Evolutionary conservation across 2,888 invertebrate species (phyloP), one percentile per base, ranked within the genome.

Genomic region (Oscheius sp.): DNA sequence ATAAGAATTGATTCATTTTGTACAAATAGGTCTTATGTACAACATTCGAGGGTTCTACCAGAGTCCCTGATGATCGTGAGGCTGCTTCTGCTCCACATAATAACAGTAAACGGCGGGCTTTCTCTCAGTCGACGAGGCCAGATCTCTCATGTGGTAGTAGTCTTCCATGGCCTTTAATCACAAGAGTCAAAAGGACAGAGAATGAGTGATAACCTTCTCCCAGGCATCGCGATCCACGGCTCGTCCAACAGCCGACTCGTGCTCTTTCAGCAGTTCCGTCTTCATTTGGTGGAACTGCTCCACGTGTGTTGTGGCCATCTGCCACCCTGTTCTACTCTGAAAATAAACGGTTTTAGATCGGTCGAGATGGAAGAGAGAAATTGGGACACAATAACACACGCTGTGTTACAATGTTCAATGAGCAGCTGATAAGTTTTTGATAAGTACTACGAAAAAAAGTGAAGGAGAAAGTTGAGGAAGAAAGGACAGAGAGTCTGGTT

Each of bases 241-340:
- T 10, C 55, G 53, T 3, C 68, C 68, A 1, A 68, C 53, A 10
- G 53, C 55, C 13, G 68, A 51, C 33, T 68, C 68, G 42, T 68
- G 68, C n/a, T 68, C 68, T 21, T 37, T 51, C 53, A 68, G 68
- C 21, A 68, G 42, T 29, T 68, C 55, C 13, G 37, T 37, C 37
- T 68, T 68, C 55, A 55, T 68, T 37, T 68, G 68, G 42, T 68
- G 68, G 37, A 68, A 68, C 35, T 51, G n/a, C n/a, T 68, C 68
- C 35, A 68, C 68, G 55, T 68, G 68, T n/a, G 37, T 60, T 9
- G 68, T 68, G 13, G 68, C 68, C 68, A 68, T 68, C 55, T 21
- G 55, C 42, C 42, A 42, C 42, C 42, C 13, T 42, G 62, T n/a
- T 4, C 21, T n/a, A 42, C 62, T 48, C 21, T 13, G 21, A 58